Evolutionary conservation across 1,140 invertebrate genomes (phyloP).

Genomic region (Cotesia chilonis): DNA sequence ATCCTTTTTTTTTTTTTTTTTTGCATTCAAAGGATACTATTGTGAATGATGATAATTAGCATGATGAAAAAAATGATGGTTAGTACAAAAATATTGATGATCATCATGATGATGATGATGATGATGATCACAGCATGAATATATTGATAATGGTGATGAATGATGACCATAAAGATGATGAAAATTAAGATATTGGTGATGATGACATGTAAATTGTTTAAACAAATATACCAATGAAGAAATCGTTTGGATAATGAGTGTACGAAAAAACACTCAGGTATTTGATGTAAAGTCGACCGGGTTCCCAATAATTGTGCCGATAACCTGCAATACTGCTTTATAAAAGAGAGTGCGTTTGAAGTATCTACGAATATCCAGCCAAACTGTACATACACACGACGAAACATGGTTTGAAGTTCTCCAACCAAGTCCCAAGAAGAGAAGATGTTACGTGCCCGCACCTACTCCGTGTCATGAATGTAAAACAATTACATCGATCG

Average conservation of each 20-base stretch:
- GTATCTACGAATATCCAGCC: background rate
- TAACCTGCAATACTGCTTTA: constrained; percentile 33
- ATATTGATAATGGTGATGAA: background rate
- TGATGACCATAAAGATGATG: background rate
- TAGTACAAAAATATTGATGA: too few species aligned
- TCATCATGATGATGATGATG: too few species aligned
- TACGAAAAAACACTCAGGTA: constrained; percentile 4
- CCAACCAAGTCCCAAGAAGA: constrained; percentile 46
- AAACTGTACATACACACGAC: constrained; percentile 15
- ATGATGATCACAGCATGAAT: too few species aligned
- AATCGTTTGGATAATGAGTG: constrained; percentile 34
- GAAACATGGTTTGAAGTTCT: constrained; percentile 25
- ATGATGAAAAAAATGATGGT: background rate
- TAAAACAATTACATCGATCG: constrained; percentile 13
- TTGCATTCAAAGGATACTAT: background rate
- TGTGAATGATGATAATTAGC: background rate
- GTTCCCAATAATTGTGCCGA: constrained; percentile 22
- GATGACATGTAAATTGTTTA: background rate
- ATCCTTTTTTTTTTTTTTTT: background rate
- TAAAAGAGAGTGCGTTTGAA: constrained; percentile 31
- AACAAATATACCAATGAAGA: constrained; percentile 32
- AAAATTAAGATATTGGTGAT: background rate
- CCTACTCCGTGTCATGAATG: constrained; percentile 47
- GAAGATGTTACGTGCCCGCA: constrained; percentile 52
- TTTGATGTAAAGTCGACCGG: constrained; percentile 5